Percentiles rank a stretch among this genome's conserved stretches.
phyloP scores from a whole-genome alignment of 2,113 vertebrate genomes.

The Capreolus pygargus region DNA sequence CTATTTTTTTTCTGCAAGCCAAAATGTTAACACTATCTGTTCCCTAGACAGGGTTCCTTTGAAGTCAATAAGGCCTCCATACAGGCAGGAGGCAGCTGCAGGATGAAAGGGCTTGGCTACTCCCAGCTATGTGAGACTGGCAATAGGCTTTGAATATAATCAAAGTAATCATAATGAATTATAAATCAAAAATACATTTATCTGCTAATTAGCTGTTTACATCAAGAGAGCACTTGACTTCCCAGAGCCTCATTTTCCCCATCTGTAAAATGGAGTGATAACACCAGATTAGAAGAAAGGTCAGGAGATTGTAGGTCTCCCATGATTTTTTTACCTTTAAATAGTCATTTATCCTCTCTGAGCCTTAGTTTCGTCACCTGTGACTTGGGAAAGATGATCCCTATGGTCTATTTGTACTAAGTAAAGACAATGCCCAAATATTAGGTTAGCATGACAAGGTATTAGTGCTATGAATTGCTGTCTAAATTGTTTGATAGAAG shows the following conservation, averaged over 20 bases:
- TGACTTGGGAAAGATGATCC: background rate
- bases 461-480: background rate
- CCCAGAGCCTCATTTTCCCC: background rate
- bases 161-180: background rate
- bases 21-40: slow-evolving; percentile 49
- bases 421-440: background rate
- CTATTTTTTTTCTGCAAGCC: slow-evolving; percentile 42
- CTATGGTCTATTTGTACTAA: background rate
- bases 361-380: background rate
- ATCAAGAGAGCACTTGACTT: background rate
- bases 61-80: slow-evolving; percentile 34
- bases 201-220: background rate
- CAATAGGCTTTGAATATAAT: background rate
- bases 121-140: background rate
- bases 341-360: background rate
- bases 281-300: background rate
- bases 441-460: background rate
- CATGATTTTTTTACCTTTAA: background rate
- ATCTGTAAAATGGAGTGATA: slow-evolving; percentile 51
- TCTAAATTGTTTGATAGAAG: background rate
- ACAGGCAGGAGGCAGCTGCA: slow-evolving; percentile 37
- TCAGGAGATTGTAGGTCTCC: background rate
- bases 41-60: slow-evolving; percentile 42
- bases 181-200: background rate
- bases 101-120: slow-evolving; percentile 40